Conservation (phyloP, 2,888 invertebrate species). For the Meteorus colon region DNA sequence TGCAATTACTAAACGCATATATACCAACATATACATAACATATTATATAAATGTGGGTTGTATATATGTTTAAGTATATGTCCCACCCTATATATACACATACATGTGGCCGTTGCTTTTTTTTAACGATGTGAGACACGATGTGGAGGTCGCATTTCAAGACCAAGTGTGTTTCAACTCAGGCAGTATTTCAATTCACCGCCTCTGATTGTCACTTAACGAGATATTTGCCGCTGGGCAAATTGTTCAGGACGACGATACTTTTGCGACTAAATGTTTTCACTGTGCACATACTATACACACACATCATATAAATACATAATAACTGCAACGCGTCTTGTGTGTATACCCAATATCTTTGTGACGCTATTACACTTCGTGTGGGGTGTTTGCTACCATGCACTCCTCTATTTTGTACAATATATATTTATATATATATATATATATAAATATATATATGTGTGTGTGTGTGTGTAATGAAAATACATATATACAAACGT, state of each 20-base stretch:
- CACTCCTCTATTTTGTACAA: conserved; percentile 38
- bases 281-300: background rate
- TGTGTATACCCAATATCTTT: conserved; percentile 28
- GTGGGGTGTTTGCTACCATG: conserved; percentile 56
- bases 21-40: background rate
- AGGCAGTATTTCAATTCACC: conserved; percentile 63
- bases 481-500: conserved; percentile 11
- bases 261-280: conserved; percentile 42
- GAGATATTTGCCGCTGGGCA: conserved; percentile 67
- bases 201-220: conserved; percentile 71
- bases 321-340: background rate
- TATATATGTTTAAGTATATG: background rate
- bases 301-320: background rate
- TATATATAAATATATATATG: too few species aligned
- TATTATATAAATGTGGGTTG: background rate
- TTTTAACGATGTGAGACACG: conserved; percentile 18
- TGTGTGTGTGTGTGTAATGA: conserved; percentile 37
- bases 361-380: conserved; percentile 44
- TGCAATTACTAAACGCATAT: too few species aligned
- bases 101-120: background rate
- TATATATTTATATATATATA: conserved; percentile 46
- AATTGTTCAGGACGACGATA: conserved; percentile 56
- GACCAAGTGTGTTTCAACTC: conserved; percentile 50
- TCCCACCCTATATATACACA: background rate
- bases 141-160: conserved; percentile 38